These are phyloP conservation scores for Aphyosemion australe DNA, from an alignment of 2,113 vertebrate species.

Conservation along the genomic window DNA sequence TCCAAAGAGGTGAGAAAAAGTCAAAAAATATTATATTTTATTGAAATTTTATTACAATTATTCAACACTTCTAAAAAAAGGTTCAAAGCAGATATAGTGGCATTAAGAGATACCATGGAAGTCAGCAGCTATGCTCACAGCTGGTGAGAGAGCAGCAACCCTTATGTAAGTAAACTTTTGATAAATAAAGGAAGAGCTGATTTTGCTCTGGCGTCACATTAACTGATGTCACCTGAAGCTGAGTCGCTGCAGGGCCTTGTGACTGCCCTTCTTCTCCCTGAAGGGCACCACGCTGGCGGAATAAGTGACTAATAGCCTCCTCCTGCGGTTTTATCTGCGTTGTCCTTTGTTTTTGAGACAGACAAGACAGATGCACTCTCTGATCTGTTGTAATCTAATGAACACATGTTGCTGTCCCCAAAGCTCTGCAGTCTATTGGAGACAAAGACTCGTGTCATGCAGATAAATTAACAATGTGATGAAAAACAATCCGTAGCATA, in stretches of 20 bases:
- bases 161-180: background rate
- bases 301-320: constrained; percentile 39
- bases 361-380: constrained; percentile 19
- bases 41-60: too few species aligned
- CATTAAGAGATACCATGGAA: too few species aligned
- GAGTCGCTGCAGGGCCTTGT: constrained; percentile 39
- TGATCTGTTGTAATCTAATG: constrained; percentile 29
- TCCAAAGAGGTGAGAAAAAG: too few species aligned
- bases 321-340: constrained; percentile 16
- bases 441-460: constrained; percentile 15
- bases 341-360: constrained; percentile 14
- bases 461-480: constrained; percentile 21
- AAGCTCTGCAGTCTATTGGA: constrained; percentile 4
- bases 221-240: constrained; percentile 59
- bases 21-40: too few species aligned
- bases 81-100: too few species aligned
- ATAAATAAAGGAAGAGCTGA: constrained; percentile 15
- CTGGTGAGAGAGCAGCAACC: background rate
- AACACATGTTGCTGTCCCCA: constrained; percentile 28
- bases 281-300: constrained; percentile 11
- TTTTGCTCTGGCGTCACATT: constrained; percentile 59
- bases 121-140: too few species aligned
- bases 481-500: constrained; percentile 9
- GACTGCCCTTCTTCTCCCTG: constrained; percentile 11
- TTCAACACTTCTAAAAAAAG: too few species aligned